Percentiles rank a stretch among this genome's conserved stretches.
Evolutionary conservation across 2,888 invertebrate genomes (phyloP).

Genomic region (Cyclophora punctaria): DNA sequence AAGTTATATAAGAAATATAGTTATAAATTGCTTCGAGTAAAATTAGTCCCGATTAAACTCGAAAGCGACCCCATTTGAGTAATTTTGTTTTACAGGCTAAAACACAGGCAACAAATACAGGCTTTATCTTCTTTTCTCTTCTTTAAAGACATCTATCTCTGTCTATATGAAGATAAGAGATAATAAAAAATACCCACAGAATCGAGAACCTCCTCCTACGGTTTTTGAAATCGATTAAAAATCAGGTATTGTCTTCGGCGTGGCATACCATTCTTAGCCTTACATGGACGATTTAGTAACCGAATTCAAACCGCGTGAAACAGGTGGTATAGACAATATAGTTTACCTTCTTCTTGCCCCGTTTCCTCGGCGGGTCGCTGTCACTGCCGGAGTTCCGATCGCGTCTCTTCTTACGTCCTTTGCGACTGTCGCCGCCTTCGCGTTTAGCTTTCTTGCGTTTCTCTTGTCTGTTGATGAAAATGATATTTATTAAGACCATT

Average conservation of each 20-base stretch:
- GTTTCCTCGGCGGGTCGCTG: constrained; percentile 79
- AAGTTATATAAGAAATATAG: background rate
- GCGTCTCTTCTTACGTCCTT: constrained; percentile 74
- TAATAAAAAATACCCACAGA: no score
- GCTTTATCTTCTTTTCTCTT: no score
- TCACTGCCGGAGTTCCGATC: constrained; percentile 77
- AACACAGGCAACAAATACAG: no score
- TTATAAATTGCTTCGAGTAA: background rate
- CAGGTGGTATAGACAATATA: background rate
- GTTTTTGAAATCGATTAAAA: no score
- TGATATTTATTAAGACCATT: constrained; percentile 7
- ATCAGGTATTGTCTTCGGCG: no score
- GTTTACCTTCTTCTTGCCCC: constrained; percentile 70
- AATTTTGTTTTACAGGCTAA: no score
- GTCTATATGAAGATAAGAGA: no score
- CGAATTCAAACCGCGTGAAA: no score
- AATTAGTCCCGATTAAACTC: background rate
- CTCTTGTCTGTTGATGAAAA: constrained; percentile 35
- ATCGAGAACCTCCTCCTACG: no score
- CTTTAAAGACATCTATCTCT: no score
- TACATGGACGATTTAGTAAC: background rate
- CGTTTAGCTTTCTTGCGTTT: constrained; percentile 80
- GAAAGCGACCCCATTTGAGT: no score
- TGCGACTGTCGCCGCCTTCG: constrained; percentile 78
- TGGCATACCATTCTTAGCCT: no score